Base-by-base conservation (phyloP, 2,888 invertebrate species). In the Drosophila cyrtoloma region DNA sequence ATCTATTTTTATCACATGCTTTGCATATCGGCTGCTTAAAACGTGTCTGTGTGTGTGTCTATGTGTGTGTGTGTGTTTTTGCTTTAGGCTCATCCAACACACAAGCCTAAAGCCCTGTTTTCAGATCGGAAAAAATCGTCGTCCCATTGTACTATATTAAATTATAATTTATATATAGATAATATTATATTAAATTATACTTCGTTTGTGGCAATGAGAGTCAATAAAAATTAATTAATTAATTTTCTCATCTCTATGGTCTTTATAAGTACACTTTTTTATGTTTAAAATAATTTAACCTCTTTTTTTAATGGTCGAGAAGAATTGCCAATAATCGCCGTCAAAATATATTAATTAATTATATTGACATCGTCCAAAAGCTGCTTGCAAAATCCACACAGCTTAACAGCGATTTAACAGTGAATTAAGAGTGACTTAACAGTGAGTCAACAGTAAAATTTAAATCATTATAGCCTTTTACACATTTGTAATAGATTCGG, bases 1-100 rank as follows among this genome's bases (percentile, higher is more conserved):
- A 66, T 72, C 71, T 60, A 47, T 47, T 47, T 81, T 72, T 90
- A 91, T 91, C 91, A 91, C 91, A 91, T 91, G 83, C 88, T 83
- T 80, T 86, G 84, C 89, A 62, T 89, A 62, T 75, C 70, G 77
- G 78, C 89, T 77, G 76, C 80, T 76, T 74, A 71, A 83, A 75
- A 81, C 74, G 74, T 87, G 68, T 69, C 10, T 57, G 32, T 57
- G 52, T 70, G 68, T 79, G 26, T 66, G 28, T 60, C 52, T 56
- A 58, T 68, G 57, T 63, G 47, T 56, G 30, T 28, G 60, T 56
- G 51, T 44, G 16, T 22, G 22, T 42, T 37, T 39, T 2, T 9
- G 47, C 47, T 47, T 26, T 16, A 26, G 16, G 47, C 16, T 5
- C 26, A 26, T 47, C 16, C 47, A 47, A 47, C 47, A 26, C 5